Evolutionary conservation across 2,888 invertebrate species (phyloP).

Genomic region (Dromius quadrimaculatus): DNA sequence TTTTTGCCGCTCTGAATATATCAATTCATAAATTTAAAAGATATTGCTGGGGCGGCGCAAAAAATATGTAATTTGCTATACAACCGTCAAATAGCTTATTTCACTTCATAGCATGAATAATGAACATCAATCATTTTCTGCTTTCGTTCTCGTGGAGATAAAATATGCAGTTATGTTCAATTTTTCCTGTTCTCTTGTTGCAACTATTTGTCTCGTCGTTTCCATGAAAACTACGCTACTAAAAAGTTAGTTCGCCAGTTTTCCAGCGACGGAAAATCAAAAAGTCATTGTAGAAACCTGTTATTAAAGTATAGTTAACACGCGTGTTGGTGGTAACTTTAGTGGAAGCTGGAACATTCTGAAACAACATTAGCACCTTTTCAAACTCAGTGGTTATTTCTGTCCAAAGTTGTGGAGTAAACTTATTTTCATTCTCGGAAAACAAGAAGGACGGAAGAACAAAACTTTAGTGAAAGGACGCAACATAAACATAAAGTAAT

Average conservation of each 20-base stretch:
- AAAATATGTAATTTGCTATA: constrained; percentile 14
- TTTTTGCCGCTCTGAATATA: constrained; percentile 32
- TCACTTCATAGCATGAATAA: not conserved
- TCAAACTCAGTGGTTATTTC: constrained; percentile 20
- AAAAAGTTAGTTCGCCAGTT: constrained; percentile 28
- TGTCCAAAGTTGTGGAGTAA: constrained; percentile 11
- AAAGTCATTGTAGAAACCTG: constrained; percentile 37
- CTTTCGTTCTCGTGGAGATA: too few relatives aligned
- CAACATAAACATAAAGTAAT: too few relatives aligned
- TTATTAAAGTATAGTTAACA: constrained; percentile 50
- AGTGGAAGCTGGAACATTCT: not conserved
- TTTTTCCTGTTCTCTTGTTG: too few relatives aligned
- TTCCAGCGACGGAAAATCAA: constrained; percentile 29
- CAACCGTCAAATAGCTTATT: not conserved
- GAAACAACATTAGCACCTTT: constrained; percentile 29
- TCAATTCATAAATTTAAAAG: constrained; percentile 25
- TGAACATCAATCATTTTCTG: too few relatives aligned
- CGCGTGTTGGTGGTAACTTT: constrained; percentile 10
- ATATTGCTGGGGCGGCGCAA: constrained; percentile 6
- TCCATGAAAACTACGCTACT: too few relatives aligned
- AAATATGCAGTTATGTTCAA: too few relatives aligned
- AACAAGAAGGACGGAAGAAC: not conserved
- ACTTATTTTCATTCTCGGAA: constrained; percentile 33
- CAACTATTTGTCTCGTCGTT: too few relatives aligned
- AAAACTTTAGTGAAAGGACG: not conserved